Evolutionary conservation across 2,888 invertebrate genomes (phyloP).

Genomic region (Pterobdella sp.): DNA sequence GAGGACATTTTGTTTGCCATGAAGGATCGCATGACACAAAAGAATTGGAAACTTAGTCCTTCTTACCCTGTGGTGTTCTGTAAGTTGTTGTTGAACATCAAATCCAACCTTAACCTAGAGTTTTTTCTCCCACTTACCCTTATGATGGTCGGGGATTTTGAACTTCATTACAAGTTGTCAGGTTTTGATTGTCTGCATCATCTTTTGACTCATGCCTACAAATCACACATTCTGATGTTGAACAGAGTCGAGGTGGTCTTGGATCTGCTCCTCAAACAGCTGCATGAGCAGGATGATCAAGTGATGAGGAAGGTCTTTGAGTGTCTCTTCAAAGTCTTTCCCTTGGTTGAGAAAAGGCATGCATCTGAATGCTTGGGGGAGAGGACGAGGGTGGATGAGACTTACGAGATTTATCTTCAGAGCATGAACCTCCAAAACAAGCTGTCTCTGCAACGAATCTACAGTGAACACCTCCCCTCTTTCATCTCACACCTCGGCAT

Average conservation of each 20-base stretch:
- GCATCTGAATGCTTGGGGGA: background rate
- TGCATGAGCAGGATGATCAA: background rate
- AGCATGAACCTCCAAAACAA: constrained; percentile 12
- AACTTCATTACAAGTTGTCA: background rate
- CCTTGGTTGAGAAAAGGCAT: background rate
- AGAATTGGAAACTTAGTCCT: background rate
- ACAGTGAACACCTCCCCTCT: background rate
- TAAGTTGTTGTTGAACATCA: background rate
- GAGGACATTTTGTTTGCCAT: background rate
- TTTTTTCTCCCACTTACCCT: background rate
- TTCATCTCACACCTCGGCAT: background rate
- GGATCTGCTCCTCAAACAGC: background rate
- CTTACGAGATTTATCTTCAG: background rate
- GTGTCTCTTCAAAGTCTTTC: background rate
- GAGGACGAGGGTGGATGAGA: background rate
- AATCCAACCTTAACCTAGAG: constrained; percentile 7
- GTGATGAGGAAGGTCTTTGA: background rate
- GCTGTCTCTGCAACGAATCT: background rate
- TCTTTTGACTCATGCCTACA: background rate
- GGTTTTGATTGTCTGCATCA: constrained; percentile 3
- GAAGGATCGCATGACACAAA: background rate
- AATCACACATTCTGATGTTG: background rate
- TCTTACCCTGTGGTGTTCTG: background rate
- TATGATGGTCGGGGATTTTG: background rate
- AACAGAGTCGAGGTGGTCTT: background rate